Evolutionary conservation across 2,888 invertebrate genomes (phyloP).

Genomic region (Lydus trimaculatus): DNA sequence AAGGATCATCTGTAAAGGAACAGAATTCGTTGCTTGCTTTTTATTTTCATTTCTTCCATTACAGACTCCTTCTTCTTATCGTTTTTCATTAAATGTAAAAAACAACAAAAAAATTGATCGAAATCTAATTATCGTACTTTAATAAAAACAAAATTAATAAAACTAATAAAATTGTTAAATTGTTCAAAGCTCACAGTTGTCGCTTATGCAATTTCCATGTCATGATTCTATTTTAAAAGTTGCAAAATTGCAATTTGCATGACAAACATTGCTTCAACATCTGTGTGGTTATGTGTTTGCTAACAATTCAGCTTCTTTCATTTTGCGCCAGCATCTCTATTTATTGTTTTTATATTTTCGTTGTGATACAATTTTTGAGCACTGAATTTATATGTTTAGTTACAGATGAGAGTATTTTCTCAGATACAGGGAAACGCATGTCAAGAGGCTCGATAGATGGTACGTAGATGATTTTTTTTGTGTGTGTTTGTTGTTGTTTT

Average conservation of each 20-base stretch:
- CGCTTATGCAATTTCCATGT: conserved; percentile 6
- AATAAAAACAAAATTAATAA: neutral
- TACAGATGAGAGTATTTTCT: conserved; percentile 62
- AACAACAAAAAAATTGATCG: too few species aligned
- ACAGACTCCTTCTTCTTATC: neutral
- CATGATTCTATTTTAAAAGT: neutral
- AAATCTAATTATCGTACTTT: too few species aligned
- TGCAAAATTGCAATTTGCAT: conserved; percentile 11
- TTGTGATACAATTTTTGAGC: conserved; percentile 30
- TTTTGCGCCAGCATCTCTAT: conserved; percentile 14
- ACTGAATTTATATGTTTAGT: conserved; percentile 53
- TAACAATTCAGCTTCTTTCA: neutral
- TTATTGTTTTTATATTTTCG: conserved; percentile 6
- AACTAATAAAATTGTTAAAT: neutral
- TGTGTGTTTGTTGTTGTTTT: neutral
- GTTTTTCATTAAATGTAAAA: too few species aligned
- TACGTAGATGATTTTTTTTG: conserved; percentile 48
- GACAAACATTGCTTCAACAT: conserved; percentile 6
- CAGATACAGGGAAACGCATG: conserved; percentile 59
- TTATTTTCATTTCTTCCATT: neutral
- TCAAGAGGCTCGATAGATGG: conserved; percentile 62
- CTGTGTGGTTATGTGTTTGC: neutral
- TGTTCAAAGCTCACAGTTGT: neutral
- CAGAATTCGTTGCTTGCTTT: neutral
- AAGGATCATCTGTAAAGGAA: neutral